These are phyloP conservation scores for Cydia amplana DNA, from an alignment of 1,140 invertebrate genomes.

Conservation along the genomic window DNA sequence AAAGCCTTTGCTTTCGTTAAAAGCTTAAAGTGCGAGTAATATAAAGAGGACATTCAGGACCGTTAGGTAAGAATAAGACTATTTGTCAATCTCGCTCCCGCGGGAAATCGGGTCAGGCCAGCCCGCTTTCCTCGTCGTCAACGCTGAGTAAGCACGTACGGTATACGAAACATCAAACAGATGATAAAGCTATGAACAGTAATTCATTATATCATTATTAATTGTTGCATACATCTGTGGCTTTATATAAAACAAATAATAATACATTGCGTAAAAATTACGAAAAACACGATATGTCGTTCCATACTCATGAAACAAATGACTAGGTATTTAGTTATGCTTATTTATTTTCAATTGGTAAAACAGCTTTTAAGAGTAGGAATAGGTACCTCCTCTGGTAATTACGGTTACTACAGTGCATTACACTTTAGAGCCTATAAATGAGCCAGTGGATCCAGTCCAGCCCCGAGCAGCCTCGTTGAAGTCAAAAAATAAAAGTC, in stretches of 20 bases:
- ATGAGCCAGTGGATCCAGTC: neutral
- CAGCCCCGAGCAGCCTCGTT: neutral
- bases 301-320: neutral
- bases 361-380: no score
- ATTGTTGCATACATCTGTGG: neutral
- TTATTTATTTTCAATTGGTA: no score
- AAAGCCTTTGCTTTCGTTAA: neutral
- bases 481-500: slow-evolving; percentile 19
- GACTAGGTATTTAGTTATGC: no score
- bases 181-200: neutral
- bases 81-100: slow-evolving; percentile 11
- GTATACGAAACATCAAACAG: neutral
- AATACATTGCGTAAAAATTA: neutral
- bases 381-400: no score
- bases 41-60: neutral
- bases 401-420: neutral
- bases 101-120: slow-evolving; percentile 3
- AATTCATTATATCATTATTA: neutral
- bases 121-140: neutral
- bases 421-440: neutral
- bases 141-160: neutral
- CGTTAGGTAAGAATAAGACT: neutral
- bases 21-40: neutral
- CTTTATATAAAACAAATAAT: no score
- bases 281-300: neutral